phyloP scores from a whole-genome alignment of 2,113 vertebrate species.

The Felis catus region DNA sequence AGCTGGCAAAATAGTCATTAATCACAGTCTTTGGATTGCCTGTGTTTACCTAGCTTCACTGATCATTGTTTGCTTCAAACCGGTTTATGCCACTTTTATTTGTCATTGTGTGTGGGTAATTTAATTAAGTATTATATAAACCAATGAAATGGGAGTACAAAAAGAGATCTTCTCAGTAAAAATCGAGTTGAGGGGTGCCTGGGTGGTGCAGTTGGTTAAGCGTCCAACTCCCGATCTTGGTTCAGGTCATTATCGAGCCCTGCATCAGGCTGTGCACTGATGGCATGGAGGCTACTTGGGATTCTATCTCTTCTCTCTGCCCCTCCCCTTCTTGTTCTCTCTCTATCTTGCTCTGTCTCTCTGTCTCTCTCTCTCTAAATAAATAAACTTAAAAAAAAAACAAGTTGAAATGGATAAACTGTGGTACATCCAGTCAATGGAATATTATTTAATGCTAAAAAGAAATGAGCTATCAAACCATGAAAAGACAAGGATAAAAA shows the following conservation, averaged over 20 bases:
- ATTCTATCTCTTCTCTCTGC: no score
- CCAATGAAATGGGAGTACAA: background rate
- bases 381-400: background rate
- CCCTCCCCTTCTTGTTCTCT: no score
- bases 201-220: no score
- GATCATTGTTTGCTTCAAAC: background rate
- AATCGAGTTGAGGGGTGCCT: background rate
- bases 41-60: background rate
- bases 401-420: background rate
- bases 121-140: conserved; percentile 7
- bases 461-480: background rate
- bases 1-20: background rate
- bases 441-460: background rate
- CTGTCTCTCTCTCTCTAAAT: no score
- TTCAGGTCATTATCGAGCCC: no score
- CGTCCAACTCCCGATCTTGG: no score
- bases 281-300: no score
- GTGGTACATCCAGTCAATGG: background rate
- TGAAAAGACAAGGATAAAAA: background rate
- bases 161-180: background rate
- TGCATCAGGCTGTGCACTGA: no score
- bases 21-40: background rate
- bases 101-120: background rate
- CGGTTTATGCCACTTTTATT: background rate
- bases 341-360: no score